Evolutionary conservation across 2,888 invertebrate species (phyloP), one percentile per base, ranked within the genome.

Genomic region (Linnaemya vulpina): DNA sequence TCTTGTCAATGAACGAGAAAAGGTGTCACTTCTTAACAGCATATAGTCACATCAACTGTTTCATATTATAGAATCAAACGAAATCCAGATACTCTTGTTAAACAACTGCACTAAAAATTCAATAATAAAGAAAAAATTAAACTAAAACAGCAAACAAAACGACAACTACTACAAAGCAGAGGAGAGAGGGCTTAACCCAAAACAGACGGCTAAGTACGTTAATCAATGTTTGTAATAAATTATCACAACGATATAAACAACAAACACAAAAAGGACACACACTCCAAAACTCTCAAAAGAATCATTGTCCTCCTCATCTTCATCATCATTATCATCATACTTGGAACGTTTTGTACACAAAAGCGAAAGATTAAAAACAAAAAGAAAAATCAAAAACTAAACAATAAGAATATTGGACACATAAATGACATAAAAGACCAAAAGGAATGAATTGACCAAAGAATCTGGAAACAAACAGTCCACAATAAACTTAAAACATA

Each of bases 141-240:
- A 79, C 77, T 65, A 70, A 65, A 81, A 77, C 82, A 63, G 62
- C 68, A 58, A 75, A 68, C 62, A 77, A 63, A 78, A 78, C 75
- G 85, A 82, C 82, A 85, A 85, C 84, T 77, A 81, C 84, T 85
- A 78, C 82, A 82, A 78, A 80, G 43, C 80, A 71, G 76, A 60
- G 58, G 82, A 85, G 70, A 85, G 65, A 85, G 82, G 85, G 85
- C 85, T 85, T 85, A 85, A 85, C 85, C 85, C 75, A 85, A 85
- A 85, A 85, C 85, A 85, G 78, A 85, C 85, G 85, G 85, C 82
- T 85, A 85, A 85, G 85, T 85, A 85, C 85, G 85, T 85, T 85
- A 85, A 85, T 85, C 85, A 85, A 85, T 85, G 85, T 85, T 85
- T 85, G 85, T 85, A 85, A 85, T 85, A 85, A 85, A 85, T 85